phyloP scores from a whole-genome alignment of 2,888 invertebrate species.

The Penaeus monodon region DNA sequence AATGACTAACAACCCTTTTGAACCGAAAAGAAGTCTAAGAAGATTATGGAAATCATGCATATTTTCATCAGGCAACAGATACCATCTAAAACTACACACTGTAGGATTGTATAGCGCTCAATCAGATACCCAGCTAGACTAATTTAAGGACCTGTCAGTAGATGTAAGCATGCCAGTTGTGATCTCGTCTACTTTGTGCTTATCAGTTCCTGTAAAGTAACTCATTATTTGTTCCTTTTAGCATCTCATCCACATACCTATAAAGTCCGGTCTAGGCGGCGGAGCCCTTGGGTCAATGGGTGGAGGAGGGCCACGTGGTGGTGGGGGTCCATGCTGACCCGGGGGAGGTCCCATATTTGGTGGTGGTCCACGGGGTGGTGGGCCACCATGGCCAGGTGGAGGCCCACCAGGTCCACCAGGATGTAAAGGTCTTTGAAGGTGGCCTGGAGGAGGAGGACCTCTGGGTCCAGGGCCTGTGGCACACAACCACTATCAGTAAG shows the following conservation, averaged over 20 bases:
- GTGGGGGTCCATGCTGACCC: constrained; percentile 57
- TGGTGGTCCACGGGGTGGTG: constrained; percentile 76
- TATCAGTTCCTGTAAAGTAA: too few relatives aligned
- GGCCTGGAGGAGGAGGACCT: constrained; percentile 72
- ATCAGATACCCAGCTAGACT: too few relatives aligned
- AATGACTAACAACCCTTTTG: too few relatives aligned
- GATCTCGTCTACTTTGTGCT: too few relatives aligned
- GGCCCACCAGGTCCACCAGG: constrained; percentile 71
- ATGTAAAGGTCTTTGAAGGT: constrained; percentile 67
- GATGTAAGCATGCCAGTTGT: too few relatives aligned
- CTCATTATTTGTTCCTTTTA: not conserved
- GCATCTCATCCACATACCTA: constrained; percentile 12
- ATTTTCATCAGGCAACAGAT: too few relatives aligned
- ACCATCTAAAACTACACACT: too few relatives aligned
- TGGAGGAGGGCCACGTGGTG: constrained; percentile 63
- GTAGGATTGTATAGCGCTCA: too few relatives aligned
- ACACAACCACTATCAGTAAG: not conserved
- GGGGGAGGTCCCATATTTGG: constrained; percentile 64
- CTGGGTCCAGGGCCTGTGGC: constrained; percentile 67
- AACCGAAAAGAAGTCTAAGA: too few relatives aligned
- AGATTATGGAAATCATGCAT: too few relatives aligned
- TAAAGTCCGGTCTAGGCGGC: constrained; percentile 58
- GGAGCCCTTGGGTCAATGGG: constrained; percentile 59
- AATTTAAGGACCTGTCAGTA: too few relatives aligned
- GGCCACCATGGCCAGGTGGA: constrained; percentile 67